Evolutionary conservation across 2,113 vertebrate genomes (phyloP).

Genomic region (Scalopus aquaticus): DNA sequence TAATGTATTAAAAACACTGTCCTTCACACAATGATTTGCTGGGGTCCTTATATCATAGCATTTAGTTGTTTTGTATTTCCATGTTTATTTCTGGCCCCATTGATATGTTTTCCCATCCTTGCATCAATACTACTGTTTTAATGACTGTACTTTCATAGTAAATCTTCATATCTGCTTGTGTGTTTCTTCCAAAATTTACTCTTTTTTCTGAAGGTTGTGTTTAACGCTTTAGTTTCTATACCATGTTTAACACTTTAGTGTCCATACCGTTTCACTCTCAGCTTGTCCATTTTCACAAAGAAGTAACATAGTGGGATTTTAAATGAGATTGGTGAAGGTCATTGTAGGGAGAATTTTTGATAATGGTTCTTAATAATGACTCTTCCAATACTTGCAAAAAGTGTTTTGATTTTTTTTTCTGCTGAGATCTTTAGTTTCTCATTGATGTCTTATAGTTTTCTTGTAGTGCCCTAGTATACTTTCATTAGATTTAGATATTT

Average conservation of each 20-base stretch:
- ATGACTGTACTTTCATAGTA: not conserved
- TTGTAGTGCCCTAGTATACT: not conserved
- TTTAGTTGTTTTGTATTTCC: not conserved
- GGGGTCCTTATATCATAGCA: not conserved
- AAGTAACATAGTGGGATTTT: not conserved
- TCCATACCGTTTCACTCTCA: not conserved
- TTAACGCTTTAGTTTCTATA: not conserved
- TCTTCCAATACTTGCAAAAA: not conserved
- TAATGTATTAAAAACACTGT: not conserved
- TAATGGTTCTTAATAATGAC: not conserved
- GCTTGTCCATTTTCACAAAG: not conserved
- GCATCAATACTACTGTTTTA: not conserved
- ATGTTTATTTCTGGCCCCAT: not conserved
- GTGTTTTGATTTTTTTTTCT: not conserved
- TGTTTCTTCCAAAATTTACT: not conserved
- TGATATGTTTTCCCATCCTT: not conserved
- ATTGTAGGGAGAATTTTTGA: not conserved
- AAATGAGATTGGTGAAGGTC: not conserved
- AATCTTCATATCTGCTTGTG: not conserved
- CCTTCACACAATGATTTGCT: not conserved
- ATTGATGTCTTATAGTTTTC: not conserved
- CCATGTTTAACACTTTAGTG: not conserved
- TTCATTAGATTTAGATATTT: not conserved
- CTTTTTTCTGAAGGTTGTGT: not conserved
- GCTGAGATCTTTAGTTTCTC: not conserved